Evolutionary conservation across 2,797 vertebrate species (phyloP), one percentile per base, ranked within the genome.

Genomic region (Phrynocephalus forsythii): DNA sequence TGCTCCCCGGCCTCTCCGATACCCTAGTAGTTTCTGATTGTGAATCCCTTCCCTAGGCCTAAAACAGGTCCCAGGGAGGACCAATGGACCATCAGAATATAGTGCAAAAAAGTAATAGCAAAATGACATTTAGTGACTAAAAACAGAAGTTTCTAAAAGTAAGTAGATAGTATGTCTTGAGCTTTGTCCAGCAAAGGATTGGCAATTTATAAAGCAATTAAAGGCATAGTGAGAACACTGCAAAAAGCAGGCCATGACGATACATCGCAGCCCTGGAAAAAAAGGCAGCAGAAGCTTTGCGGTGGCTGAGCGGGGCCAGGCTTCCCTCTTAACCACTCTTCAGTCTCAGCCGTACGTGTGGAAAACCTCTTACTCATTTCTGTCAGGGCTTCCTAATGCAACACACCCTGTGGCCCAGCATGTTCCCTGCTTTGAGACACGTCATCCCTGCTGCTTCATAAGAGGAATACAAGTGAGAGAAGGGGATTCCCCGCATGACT

Each of bases 341-440:
- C 85, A 87, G 79, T 52, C 92, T 77, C 88, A 84, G 24, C 87
- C 60, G 66, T 77, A 75, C 88, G 86, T 94, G 38, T 86, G 87
- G 93, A 84, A 92, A 90, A 90, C 87, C 87, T 92, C 82, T 88
- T 90, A 94, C 91, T 95, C 93, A 92, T 93, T 95, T 94, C 92
- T 93, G 88, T 71, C 89, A 83, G 87, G 86, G 73, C 92, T 91
- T 92, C 90, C 94, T 94, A 95, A 44, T 93, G 91, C 93, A 94
- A 87, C 90, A 30, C 79, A 83, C 72, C 82, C 85, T 89, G 1
- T 44, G 89, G 86, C 88, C 91, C 91, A 91, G 82, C 66, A 52
- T 92, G 0, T 56, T 90, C 90, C 93, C 92, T 87, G 86, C 89
- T 86, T 87, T 90, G 94, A 87, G 95, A 87, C 90, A 93, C 89